Conservation (phyloP, 2,888 invertebrate genomes). For the Plemyria rubiginata region DNA sequence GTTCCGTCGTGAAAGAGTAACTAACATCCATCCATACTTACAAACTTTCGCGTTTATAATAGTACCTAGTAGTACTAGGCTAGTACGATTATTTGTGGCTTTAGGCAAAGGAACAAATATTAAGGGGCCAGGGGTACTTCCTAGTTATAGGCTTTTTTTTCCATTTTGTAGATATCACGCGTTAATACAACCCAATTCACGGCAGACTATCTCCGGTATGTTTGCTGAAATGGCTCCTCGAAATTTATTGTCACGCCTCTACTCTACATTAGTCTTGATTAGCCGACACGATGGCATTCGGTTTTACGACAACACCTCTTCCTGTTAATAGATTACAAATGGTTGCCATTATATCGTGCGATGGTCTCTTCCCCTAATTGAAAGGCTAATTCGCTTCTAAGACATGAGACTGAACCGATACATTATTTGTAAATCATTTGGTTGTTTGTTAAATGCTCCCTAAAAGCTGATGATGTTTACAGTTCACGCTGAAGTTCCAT, state of each 20-base stretch:
- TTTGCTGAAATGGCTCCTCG: not conserved
- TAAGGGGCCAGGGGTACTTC: not conserved
- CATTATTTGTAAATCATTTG: no score
- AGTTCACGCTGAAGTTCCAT: not conserved
- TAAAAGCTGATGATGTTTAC: no score
- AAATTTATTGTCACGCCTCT: slow-evolving; percentile 3
- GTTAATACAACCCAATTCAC: not conserved
- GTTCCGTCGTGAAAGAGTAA: no score
- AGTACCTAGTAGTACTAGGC: no score
- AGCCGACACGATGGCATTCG: slow-evolving; percentile 3
- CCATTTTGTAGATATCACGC: not conserved
- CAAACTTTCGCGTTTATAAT: no score
- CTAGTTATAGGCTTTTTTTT: not conserved
- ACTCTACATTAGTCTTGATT: not conserved
- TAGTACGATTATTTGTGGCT: no score
- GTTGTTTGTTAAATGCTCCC: no score
- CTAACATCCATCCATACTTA: no score
- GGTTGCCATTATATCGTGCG: slow-evolving; percentile 1
- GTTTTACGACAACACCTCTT: slow-evolving; percentile 1
- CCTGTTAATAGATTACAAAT: slow-evolving; percentile 2
- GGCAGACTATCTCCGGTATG: not conserved
- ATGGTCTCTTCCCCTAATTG: not conserved
- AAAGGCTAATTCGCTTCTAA: not conserved
- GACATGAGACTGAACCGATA: no score
- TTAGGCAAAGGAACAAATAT: no score